Base-by-base conservation (phyloP, 2,797 vertebrate genomes). In the Notoglanidium macrostoma region DNA sequence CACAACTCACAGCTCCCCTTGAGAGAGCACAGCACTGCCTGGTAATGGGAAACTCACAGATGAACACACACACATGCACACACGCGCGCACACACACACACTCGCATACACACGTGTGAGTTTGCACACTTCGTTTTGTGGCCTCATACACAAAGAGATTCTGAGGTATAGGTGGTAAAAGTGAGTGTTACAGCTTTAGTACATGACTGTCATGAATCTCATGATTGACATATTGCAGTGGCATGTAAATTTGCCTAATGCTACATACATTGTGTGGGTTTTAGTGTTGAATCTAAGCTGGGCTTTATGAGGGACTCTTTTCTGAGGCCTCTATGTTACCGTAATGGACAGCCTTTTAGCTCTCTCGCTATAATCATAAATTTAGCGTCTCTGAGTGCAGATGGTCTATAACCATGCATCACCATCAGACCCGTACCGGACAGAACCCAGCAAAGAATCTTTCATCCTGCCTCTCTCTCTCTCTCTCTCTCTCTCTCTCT, bases 341-440 rank as follows among this genome's bases (percentile, higher is more conserved):
- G 95, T 95, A 94, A 95, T 93, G 95, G 96, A 95, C 95, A 93
- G 95, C 95, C 95, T 96, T 93, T 93, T 92, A 91, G 94, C 94
- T 95, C 95, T 94, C 95, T 92, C 90, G 89, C 93, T 90, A 92
- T 12, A 89, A 94, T 94, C 95, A 91, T 97, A 96, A 96, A 97
- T 97, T 95, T 94, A 91, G 93, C 93, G 92, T 93, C 94, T 92
- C 94, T 86, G 94, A 95, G 95, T 95, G 95, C 96, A 96, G 96
- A 96, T 96, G 95, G 94, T 94, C 95, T 94, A 95, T 96, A 95
- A 96, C 91, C 95, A 92, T 97, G 95, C 94, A 95, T 97, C 96
- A 96, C 89, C 88, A 93, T 84, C 12, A 93, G 90, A 88, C 88
- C 90, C 88, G 86, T 87, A 84, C 88, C 77, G 93, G 91, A 94